Base-by-base conservation (phyloP, 1,140 invertebrate species). In the Drosophila kohkoa region DNA sequence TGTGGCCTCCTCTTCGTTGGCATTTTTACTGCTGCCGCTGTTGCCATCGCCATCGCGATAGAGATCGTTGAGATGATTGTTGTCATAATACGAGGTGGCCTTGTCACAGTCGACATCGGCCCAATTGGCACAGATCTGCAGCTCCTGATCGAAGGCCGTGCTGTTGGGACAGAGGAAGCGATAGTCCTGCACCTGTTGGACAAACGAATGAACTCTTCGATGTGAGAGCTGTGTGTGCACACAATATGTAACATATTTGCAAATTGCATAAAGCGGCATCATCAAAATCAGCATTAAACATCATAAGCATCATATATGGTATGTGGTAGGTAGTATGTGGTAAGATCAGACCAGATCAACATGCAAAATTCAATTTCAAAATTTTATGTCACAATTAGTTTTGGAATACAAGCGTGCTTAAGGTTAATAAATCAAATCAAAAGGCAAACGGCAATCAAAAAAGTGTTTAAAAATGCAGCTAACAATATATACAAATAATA, bases 131-230 rank as follows among this genome's bases (percentile, higher is more conserved):
- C 97, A 98, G 20, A 97, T 98, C 92, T 98, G 97, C 62, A 97
- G 96, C 89, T 98, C 97, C 91, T 98, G 97, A 91, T 98, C 97
- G 93, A 98, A 98, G 66, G 97, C 95, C 0, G 97, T 98, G 73
- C 97, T 96, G 82, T 98, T 98, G 3, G 97, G 97, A 92, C 97
- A 98, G 75, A 98, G 94, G 93, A 98, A 98, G 79, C 96, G 95
- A 93, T 95, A 96, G 93, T 97, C 96, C 92, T 96, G 94, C 45
- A 96, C 93, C 95, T 96, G 91, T 63, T 92, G 92, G 83, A 88
- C 80, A 91, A 92, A 92, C 66, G 70, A 79, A 87, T 87, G 88
- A 87, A 75, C 80, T 88, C 83, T 88, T 77, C 83, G 83, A 79
- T 83, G 83, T 81, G 79, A 69, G 77, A 88, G 83, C 83, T 87